Evolutionary conservation across 2,888 invertebrate species (phyloP), one percentile per base, ranked within the genome.

Genomic region (Coleophora flavipennella): DNA sequence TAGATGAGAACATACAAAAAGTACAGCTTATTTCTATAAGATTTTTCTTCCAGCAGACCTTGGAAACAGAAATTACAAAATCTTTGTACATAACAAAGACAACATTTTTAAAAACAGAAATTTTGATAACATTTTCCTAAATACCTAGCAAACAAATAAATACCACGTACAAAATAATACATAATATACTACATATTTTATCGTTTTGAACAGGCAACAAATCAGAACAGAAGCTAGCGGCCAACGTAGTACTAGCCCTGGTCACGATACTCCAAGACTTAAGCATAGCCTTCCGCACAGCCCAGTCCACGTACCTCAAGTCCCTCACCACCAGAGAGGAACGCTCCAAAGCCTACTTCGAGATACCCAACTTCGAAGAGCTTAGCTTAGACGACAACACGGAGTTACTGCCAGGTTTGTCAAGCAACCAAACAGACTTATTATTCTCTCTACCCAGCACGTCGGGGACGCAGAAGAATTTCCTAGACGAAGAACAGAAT

Each of bases 281-380:
- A 37, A 95, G 96, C 3, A 75, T 89, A 1, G 90, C 90, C 45
- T 98, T 97, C 69, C 88, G 96, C 42, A 87, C 89, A 11, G 91
- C 93, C 13, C 98, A 98, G 67, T 94, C 93, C 48, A 88, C 88
- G 48, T 98, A 97, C 68, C 83, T 98, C 42, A 90, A 91, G 62
- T 94, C 96, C 54, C 81, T 99, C 1, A 94, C 96, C 45, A 93
- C 92, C 0, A 87, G 97, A 50, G 97, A 97, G 67, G 96, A 97
- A 60, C 86, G 96, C 38, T 95, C 96, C 1, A 92, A 93, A 57
- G 92, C 93, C 31, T 96, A 93, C 78, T 96, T 97, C 68, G 92
- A 93, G 52, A 80, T 90, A 1, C 87, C 87, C 0, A 86, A 88
- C 53, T 87, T 89, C 38, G 88, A 87, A 31, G 88, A 87, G 38